These are phyloP conservation scores for Anthopleura sola DNA, from an alignment of 64 coral and sea anemone genomes.

Conservation along the genomic window DNA sequence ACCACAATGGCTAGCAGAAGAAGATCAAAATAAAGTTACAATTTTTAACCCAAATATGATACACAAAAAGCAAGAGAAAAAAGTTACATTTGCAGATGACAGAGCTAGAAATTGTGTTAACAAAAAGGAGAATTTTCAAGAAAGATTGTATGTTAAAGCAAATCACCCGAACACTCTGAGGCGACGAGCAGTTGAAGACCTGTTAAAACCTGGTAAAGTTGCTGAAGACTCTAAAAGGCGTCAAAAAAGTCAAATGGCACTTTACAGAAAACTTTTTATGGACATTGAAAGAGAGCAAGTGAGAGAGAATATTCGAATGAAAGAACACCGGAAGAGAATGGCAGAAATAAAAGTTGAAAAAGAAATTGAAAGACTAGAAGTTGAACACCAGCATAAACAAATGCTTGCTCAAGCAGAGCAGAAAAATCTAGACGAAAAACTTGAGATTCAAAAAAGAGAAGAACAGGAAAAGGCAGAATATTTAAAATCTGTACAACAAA, in stretches of 20 bases:
- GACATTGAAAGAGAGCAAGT: slow-evolving; percentile 95
- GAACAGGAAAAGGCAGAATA: slow-evolving; percentile 43
- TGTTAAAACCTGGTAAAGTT: slow-evolving; percentile 60
- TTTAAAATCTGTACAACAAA: slow-evolving; percentile 14
- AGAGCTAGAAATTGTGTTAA: not conserved
- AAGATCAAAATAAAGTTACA: not conserved
- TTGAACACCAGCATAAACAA: slow-evolving; percentile 50
- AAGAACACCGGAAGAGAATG: slow-evolving; percentile 90
- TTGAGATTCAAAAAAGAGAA: slow-evolving; percentile 9
- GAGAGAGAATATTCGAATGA: slow-evolving; percentile 95
- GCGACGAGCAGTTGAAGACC: slow-evolving; percentile 39
- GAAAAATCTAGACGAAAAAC: slow-evolving; percentile 23
- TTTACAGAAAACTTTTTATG: slow-evolving; percentile 94
- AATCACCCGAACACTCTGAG: not conserved
- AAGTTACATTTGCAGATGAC: slow-evolving; percentile 56
- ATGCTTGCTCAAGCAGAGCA: not conserved
- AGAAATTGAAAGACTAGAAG: slow-evolving; percentile 71
- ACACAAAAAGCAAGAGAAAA: slow-evolving; percentile 4
- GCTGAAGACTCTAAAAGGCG: slow-evolving; percentile 72
- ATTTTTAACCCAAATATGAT: slow-evolving; percentile 8
- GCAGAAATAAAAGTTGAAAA: slow-evolving; percentile 80
- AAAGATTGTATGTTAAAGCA: not conserved
- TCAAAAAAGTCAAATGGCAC: slow-evolving; percentile 78
- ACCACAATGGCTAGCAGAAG: slow-evolving; percentile 1
- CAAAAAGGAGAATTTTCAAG: not conserved